phyloP scores from a whole-genome alignment of 2,888 invertebrate species.

The Pyrocoelia pectoralis region DNA sequence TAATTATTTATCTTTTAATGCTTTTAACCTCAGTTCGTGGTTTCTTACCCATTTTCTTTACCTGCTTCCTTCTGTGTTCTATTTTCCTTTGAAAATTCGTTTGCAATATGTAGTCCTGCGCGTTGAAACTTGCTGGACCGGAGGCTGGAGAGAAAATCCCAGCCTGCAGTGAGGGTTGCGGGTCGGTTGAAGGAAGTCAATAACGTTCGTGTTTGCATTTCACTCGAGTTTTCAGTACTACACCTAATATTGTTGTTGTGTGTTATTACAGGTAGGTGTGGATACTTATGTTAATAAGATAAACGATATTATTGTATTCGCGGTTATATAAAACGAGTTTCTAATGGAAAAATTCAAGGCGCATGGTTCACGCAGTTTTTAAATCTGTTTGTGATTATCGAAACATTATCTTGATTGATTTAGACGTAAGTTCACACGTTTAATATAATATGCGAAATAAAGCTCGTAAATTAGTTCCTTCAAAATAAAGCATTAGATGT shows the following conservation, averaged over 20 bases:
- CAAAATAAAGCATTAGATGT: too few species aligned
- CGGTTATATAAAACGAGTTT: too few species aligned
- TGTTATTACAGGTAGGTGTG: constrained; percentile 31
- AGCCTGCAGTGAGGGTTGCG: constrained; percentile 56
- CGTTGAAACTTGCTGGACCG: constrained; percentile 32
- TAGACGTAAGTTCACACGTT: too few species aligned
- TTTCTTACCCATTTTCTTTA: constrained; percentile 28
- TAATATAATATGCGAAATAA: too few species aligned
- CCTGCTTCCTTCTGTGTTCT: constrained; percentile 25
- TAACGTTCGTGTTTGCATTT: constrained; percentile 39
- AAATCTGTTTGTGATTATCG: too few species aligned
- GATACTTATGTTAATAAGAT: too few species aligned
- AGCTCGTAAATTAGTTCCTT: too few species aligned
- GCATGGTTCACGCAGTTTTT: too few species aligned
- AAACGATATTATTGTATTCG: too few species aligned
- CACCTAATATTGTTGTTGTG: constrained; percentile 17
- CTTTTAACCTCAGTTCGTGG: constrained; percentile 20
- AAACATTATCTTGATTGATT: too few species aligned
- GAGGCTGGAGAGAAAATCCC: constrained; percentile 38
- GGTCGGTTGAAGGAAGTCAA: constrained; percentile 44
- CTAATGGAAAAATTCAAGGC: too few species aligned
- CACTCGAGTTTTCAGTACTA: constrained; percentile 29
- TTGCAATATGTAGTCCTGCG: constrained; percentile 34
- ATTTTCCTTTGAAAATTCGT: constrained; percentile 30
- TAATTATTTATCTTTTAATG: constrained; percentile 11